Base-by-base conservation (phyloP, 2,888 invertebrate species). In the Eilema sororculum region DNA sequence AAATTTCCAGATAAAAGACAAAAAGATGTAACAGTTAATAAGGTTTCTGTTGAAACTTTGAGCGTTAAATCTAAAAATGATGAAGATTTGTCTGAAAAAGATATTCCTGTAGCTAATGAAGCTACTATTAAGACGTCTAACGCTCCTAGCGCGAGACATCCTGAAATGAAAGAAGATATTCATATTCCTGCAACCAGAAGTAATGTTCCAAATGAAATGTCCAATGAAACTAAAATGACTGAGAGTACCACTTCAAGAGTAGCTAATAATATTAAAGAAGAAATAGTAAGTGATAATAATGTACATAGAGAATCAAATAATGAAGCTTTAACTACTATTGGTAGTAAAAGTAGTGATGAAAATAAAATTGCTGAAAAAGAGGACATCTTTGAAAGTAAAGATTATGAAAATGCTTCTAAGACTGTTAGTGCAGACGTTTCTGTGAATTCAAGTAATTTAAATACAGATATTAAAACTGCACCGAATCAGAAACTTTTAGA, bases 281-380 rank as follows among this genome's bases (percentile, higher is more conserved):
- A 57, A 37, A 10, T 57, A 22, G 24, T 52, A 8, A 57, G 30
- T 16, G 16, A 57, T 33, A 9, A 57, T 33, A 33, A 57, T 56
- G 8, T 22, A 33, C n/a, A 30, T 24, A 16, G 13, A 22, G 22
- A 33, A 57, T 24, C 22, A 16, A 57, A 57, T n/a, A 71, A 70
- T 56, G 62, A 70, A 46, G 20, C 37, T 67, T 22, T 75, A 66
- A 69, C 63, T 24, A 72, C 76, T 73, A 67, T 59, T 66, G 30
- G 67, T 67, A 70, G 64, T 52, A 68, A 68, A 67, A 28, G 63
- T 20, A 22, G 25, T 24, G 16, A 37, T 62, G 24, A 1, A 62
- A 24, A 28, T 16, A 60, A 33, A n/a, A 33, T n/a, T n/a, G n/a
- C 16, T 25, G 25, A 12, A 22, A 33, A 41, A 65, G 24, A 24